A percentile compares a stretch with the other conserved stretches of the same genome.
These are phyloP conservation scores for Corynorhinus townsendii DNA, from an alignment of 2,113 vertebrate species.

Conservation along the genomic window DNA sequence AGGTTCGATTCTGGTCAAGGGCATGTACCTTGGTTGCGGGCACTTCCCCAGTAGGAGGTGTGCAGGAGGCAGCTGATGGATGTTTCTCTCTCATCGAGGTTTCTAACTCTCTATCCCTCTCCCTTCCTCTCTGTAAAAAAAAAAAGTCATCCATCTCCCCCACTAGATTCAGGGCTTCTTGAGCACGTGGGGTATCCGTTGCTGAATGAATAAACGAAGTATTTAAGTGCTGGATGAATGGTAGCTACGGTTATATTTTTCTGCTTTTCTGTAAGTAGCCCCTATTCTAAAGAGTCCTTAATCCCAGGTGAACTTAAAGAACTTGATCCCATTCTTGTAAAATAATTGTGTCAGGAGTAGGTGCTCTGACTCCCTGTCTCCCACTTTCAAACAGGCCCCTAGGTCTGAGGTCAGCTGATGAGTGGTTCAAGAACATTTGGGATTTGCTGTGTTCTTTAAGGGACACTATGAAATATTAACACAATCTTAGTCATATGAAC, in stretches of 20 bases:
- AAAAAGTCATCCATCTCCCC: not conserved
- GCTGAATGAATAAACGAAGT: not conserved
- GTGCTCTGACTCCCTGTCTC: not conserved
- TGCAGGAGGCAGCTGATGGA: too few species aligned
- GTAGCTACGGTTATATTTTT: not conserved
- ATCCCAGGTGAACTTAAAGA: not conserved
- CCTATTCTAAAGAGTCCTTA: not conserved
- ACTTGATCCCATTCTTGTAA: not conserved
- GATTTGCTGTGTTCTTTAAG: not conserved
- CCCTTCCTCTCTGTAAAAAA: too few species aligned
- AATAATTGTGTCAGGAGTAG: not conserved
- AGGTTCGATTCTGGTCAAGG: too few species aligned
- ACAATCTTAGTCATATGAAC: not conserved
- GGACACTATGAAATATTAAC: not conserved
- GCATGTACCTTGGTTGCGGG: too few species aligned
- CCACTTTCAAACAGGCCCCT: not conserved
- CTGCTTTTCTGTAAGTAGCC: not conserved
- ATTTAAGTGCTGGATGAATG: not conserved
- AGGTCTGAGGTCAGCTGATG: not conserved
- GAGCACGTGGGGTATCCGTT: not conserved
- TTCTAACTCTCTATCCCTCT: too few species aligned
- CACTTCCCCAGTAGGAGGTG: too few species aligned
- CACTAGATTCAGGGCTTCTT: not conserved
- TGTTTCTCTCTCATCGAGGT: too few species aligned
- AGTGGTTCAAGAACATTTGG: not conserved